A percentile compares a stretch with the other conserved stretches of the same genome.
Evolutionary conservation across 2,888 invertebrate species (phyloP).

Genomic region (Phyllotreta cruciferae): DNA sequence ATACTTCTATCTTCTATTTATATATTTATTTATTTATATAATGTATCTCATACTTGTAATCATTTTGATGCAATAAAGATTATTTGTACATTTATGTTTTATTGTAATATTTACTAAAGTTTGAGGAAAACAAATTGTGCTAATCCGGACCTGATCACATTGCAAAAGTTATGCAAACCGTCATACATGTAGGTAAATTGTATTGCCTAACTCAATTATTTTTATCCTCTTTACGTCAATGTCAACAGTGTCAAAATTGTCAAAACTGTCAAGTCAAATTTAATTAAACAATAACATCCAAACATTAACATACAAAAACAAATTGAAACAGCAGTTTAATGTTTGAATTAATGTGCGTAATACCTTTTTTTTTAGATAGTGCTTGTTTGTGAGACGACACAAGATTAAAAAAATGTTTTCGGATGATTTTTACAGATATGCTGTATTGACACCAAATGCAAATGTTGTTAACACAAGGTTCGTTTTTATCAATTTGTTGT

Average conservation of each 20-base stretch:
- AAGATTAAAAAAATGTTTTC: constrained; percentile 24
- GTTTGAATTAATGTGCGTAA: constrained; percentile 3
- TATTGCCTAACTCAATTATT: not conserved
- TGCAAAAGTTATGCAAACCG: constrained; percentile 4
- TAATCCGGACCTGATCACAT: not conserved
- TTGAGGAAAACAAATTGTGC: not conserved
- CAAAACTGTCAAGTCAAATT: too few relatives aligned
- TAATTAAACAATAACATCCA: not conserved
- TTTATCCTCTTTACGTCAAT: constrained; percentile 11
- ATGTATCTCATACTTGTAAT: not conserved
- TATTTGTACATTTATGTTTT: constrained; percentile 11
- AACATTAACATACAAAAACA: not conserved
- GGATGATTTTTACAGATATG: constrained; percentile 30
- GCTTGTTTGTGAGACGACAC: not conserved
- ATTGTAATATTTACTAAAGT: not conserved
- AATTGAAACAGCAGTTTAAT: constrained; percentile 15
- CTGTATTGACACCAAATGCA: constrained; percentile 17
- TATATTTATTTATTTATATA: constrained; percentile 13
- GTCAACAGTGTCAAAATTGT: constrained; percentile 6
- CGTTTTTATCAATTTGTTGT: not conserved
- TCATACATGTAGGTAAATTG: not conserved
- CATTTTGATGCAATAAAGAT: constrained; percentile 19
- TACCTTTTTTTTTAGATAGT: not conserved
- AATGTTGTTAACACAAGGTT: constrained; percentile 25
- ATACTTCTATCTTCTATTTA: constrained; percentile 1